Percentiles rank a stretch among this genome's conserved stretches.
Evolutionary conservation across 2,888 invertebrate species (phyloP).

Genomic region (Mechanitis mazaeus): DNA sequence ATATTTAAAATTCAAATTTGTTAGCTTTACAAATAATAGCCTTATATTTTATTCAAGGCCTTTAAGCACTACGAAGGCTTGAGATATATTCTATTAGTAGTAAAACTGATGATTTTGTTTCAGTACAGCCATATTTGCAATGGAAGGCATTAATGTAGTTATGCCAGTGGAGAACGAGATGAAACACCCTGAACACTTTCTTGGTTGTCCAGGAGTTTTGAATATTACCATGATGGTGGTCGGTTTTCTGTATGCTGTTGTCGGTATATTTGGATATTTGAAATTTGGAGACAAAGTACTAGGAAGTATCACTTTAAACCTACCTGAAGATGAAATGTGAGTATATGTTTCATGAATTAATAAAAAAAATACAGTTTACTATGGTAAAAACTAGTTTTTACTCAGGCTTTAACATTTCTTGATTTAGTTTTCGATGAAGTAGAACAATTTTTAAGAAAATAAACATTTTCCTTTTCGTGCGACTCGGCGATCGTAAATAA

Average conservation of each 20-base stretch:
- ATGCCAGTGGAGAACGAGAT: conserved; percentile 96
- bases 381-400: neutral
- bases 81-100: no score
- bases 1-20: no score
- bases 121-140: conserved; percentile 96
- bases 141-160: conserved; percentile 96
- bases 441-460: no score
- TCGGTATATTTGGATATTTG: conserved; percentile 92
- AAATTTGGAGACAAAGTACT: conserved; percentile 84
- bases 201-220: conserved; percentile 89
- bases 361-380: neutral
- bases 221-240: conserved; percentile 91
- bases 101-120: conserved; percentile 27
- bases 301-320: conserved; percentile 88
- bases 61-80: no score
- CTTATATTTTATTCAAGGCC: no score
- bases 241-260: conserved; percentile 83
- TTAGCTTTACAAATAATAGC: no score
- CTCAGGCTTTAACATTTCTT: no score
- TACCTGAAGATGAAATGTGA: conserved; percentile 81
- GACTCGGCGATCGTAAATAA: no score
- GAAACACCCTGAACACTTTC: conserved; percentile 85
- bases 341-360: conserved; percentile 40
- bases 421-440: no score
- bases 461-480: no score